Evolutionary conservation across 2,113 vertebrate genomes (phyloP).

Genomic region (Plotosus lineatus): DNA sequence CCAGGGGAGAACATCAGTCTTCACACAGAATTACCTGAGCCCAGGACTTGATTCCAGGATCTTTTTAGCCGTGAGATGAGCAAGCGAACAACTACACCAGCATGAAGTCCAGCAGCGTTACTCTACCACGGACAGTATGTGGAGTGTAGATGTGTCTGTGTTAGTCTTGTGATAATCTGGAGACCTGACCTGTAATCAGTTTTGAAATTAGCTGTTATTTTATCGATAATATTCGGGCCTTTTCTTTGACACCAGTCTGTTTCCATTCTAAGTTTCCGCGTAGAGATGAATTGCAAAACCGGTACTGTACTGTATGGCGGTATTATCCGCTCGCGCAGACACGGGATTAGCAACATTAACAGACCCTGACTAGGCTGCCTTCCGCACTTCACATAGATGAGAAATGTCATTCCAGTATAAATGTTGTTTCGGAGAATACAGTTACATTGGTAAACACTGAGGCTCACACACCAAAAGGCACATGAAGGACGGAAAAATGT

Average conservation of each 20-base stretch:
- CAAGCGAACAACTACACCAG: too few species aligned
- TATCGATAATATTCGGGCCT: background rate
- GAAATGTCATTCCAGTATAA: constrained; percentile 30
- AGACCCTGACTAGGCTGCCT: constrained; percentile 21
- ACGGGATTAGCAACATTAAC: constrained; percentile 28
- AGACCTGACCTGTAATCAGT: constrained; percentile 15
- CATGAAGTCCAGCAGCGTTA: too few species aligned
- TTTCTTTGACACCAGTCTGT: background rate
- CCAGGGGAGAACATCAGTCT: too few species aligned
- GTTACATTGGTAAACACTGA: constrained; percentile 12
- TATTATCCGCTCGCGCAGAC: constrained; percentile 19
- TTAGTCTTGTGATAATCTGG: too few species aligned
- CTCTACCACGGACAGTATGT: too few species aligned
- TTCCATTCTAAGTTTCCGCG: constrained; percentile 10
- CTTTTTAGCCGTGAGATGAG: too few species aligned
- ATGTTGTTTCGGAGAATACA: constrained; percentile 33
- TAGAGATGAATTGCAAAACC: constrained; percentile 22
- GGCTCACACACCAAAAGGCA: constrained; percentile 36
- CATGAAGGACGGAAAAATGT: constrained; percentile 45
- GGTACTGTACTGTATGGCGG: too few species aligned
- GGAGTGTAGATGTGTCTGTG: too few species aligned
- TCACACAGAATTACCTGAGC: too few species aligned
- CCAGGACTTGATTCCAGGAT: too few species aligned
- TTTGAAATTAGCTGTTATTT: background rate
- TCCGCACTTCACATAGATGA: constrained; percentile 8